Evolutionary conservation across 1,140 invertebrate genomes (phyloP).

Genomic region (Megalonaias nervosa): DNA sequence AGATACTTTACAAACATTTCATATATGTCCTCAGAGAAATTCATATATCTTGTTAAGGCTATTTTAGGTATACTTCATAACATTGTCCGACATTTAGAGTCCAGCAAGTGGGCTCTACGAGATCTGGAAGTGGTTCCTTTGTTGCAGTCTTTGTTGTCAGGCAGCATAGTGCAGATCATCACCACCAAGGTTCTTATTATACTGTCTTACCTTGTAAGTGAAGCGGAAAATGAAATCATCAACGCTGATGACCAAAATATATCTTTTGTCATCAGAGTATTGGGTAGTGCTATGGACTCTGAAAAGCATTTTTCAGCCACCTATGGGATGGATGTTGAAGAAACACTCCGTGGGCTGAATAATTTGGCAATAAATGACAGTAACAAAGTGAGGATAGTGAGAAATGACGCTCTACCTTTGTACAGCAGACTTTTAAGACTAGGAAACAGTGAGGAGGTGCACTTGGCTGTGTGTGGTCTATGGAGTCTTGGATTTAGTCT

Average conservation of each 20-base stretch:
- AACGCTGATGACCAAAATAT: conserved; percentile 52
- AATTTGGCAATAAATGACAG: conserved; percentile 60
- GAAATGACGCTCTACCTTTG: conserved; percentile 46
- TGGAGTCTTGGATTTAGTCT: conserved; percentile 61
- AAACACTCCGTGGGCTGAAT: conserved; percentile 58
- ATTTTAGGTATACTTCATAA: conserved; percentile 31
- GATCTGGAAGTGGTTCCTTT: conserved; percentile 31
- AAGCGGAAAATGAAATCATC: conserved; percentile 56
- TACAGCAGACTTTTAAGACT: conserved; percentile 45
- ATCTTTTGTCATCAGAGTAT: conserved; percentile 53
- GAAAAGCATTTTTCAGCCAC: conserved; percentile 51
- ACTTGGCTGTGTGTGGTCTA: conserved; percentile 49
- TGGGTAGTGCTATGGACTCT: conserved; percentile 49
- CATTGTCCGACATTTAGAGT: conserved; percentile 20
- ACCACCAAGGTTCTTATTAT: conserved; percentile 58
- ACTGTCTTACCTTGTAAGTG: conserved; percentile 56
- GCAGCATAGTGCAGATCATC: conserved; percentile 44
- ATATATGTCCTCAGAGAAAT: not conserved
- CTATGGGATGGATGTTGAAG: conserved; percentile 58
- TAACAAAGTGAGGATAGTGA: conserved; percentile 59
- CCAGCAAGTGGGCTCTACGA: conserved; percentile 34
- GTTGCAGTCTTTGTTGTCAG: conserved; percentile 34
- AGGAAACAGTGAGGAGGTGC: conserved; percentile 42
- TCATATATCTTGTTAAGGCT: conserved; percentile 19
- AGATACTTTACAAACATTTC: not conserved